These are phyloP conservation scores for Leucophenga maculata DNA, from an alignment of 2,888 invertebrate genomes.

Conservation along the genomic window DNA sequence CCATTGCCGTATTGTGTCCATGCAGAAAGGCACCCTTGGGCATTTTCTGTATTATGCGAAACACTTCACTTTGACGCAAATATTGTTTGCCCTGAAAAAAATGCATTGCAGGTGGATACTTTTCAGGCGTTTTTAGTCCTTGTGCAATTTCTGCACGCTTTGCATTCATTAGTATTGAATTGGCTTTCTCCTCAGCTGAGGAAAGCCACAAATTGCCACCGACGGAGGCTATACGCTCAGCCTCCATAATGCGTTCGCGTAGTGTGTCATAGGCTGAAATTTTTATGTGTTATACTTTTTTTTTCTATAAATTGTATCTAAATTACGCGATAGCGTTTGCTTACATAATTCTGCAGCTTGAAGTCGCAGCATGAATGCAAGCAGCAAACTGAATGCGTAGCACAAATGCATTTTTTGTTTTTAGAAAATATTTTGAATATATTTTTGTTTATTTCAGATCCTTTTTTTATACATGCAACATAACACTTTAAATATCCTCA, in stretches of 20 bases:
- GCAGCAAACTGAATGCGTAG: neutral
- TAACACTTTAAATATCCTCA: neutral
- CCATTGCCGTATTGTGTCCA: constrained; percentile 75
- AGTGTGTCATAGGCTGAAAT: constrained; percentile 67
- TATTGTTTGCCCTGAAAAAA: constrained; percentile 74
- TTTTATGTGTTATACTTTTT: neutral
- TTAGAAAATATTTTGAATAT: neutral
- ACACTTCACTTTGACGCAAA: constrained; percentile 76
- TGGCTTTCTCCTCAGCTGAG: constrained; percentile 69
- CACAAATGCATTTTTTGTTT: neutral
- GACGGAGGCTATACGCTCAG: constrained; percentile 63
- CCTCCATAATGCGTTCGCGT: constrained; percentile 69
- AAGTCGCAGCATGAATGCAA: neutral
- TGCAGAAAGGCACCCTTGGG: constrained; percentile 78
- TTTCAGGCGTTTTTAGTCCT: constrained; percentile 67
- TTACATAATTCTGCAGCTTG: constrained; percentile 21
- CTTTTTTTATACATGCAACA: neutral
- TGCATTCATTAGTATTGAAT: constrained; percentile 70
- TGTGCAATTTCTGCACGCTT: constrained; percentile 69
- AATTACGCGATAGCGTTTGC: too few relatives aligned
- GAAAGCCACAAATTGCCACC: constrained; percentile 69
- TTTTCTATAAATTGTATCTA: too few relatives aligned
- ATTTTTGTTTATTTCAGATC: neutral
- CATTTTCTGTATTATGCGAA: constrained; percentile 75
- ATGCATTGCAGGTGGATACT: constrained; percentile 75